Evolutionary conservation across 2,888 invertebrate genomes (phyloP).

Genomic region (Amphimallon solstitiale): DNA sequence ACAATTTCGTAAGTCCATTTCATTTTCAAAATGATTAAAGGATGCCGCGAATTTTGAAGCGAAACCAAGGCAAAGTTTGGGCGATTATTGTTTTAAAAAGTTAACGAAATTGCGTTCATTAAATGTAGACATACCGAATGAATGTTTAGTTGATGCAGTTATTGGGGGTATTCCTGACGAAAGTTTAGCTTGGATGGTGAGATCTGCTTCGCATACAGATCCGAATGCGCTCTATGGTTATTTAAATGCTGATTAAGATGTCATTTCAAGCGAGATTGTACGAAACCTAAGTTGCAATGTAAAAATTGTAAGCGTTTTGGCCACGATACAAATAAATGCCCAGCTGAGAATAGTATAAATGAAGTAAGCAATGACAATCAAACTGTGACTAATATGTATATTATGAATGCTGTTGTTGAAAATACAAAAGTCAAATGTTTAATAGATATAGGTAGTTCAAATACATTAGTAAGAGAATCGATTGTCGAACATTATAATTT

Average conservation of each 20-base stretch:
- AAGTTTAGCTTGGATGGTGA: constrained; percentile 32
- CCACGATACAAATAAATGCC: constrained; percentile 6
- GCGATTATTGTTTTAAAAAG: constrained; percentile 45
- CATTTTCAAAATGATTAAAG: constrained; percentile 21
- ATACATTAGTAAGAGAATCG: constrained; percentile 17
- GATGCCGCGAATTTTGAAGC: constrained; percentile 41
- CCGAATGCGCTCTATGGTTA: constrained; percentile 39
- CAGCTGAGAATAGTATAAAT: not conserved
- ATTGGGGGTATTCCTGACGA: constrained; percentile 43
- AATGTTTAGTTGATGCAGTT: constrained; percentile 39
- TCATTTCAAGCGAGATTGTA: constrained; percentile 20
- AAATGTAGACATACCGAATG: constrained; percentile 36
- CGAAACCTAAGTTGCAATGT: constrained; percentile 13
- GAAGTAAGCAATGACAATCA: too few species aligned
- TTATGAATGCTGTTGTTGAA: constrained; percentile 6
- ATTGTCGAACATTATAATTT: not conserved
- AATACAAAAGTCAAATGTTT: constrained; percentile 15
- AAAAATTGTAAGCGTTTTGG: constrained; percentile 2
- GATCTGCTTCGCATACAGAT: constrained; percentile 34
- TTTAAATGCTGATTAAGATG: constrained; percentile 18
- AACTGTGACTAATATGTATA: constrained; percentile 19
- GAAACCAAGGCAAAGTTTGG: constrained; percentile 33
- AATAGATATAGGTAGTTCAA: constrained; percentile 20
- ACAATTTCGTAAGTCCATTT: not conserved
- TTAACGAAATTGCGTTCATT: constrained; percentile 35